Conservation (phyloP, 2,888 invertebrate genomes). For the Melieria picta region DNA sequence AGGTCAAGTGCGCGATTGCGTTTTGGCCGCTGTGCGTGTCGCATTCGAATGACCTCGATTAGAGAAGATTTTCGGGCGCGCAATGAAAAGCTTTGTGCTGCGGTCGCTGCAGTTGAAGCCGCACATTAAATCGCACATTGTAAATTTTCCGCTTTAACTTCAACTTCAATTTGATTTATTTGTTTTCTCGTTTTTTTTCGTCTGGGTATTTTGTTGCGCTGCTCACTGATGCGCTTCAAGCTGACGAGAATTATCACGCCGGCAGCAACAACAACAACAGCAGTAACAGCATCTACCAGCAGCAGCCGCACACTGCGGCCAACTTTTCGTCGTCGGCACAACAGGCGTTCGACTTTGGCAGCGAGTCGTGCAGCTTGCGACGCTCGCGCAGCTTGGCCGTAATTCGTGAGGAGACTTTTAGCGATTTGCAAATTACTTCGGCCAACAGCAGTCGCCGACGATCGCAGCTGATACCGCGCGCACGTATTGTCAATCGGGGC, state of each 20-base stretch:
- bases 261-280: constrained; percentile 38
- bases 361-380: constrained; percentile 70
- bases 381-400: constrained; percentile 79
- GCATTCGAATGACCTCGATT: no score
- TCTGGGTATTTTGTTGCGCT: constrained; percentile 17
- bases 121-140: background rate
- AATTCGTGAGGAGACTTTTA: constrained; percentile 80
- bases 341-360: constrained; percentile 58
- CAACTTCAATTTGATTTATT: background rate
- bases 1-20: background rate
- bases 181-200: background rate
- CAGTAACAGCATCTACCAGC: constrained; percentile 37
- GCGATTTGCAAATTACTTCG: constrained; percentile 74
- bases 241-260: constrained; percentile 52
- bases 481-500: constrained; percentile 80
- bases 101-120: background rate
- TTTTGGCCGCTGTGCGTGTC: no score
- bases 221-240: constrained; percentile 36
- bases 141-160: background rate
- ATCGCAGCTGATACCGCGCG: constrained; percentile 83
- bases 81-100: no score
- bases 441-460: constrained; percentile 74
- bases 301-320: background rate
- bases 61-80: no score
- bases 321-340: constrained; percentile 42